These are phyloP conservation scores for Tinea trinotella DNA, from an alignment of 2,888 invertebrate genomes.

Conservation along the genomic window DNA sequence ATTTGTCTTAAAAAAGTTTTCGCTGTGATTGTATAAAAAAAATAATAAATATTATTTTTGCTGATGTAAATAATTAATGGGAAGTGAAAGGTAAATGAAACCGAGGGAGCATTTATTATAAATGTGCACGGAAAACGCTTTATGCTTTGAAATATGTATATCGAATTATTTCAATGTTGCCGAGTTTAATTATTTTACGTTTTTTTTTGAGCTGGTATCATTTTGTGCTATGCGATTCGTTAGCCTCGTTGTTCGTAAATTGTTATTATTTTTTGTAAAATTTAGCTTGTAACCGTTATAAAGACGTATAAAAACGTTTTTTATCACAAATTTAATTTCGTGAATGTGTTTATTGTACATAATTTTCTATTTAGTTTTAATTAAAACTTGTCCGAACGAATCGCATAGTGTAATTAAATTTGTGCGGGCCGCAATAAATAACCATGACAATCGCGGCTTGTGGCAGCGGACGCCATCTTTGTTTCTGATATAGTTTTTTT, in stretches of 20 bases:
- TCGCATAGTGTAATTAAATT: background rate
- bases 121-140: background rate
- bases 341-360: background rate
- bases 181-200: background rate
- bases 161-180: constrained; percentile 1
- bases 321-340: too few species aligned
- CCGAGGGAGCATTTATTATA: background rate
- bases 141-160: background rate
- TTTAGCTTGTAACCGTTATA: too few species aligned
- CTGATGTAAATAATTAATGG: constrained; percentile 1
- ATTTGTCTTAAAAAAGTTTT: background rate
- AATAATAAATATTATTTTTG: constrained; percentile 6
- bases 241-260: background rate
- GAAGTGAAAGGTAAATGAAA: background rate
- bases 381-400: background rate
- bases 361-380: background rate
- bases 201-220: background rate
- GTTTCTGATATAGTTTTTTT: background rate
- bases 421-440: background rate
- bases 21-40: constrained; percentile 10
- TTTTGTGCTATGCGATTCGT: background rate
- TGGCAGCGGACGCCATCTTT: background rate
- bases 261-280: background rate
- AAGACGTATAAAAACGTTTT: background rate
- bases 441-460: background rate